Base-by-base conservation (phyloP, 2,888 invertebrate genomes). In the Blastobasis adustella region DNA sequence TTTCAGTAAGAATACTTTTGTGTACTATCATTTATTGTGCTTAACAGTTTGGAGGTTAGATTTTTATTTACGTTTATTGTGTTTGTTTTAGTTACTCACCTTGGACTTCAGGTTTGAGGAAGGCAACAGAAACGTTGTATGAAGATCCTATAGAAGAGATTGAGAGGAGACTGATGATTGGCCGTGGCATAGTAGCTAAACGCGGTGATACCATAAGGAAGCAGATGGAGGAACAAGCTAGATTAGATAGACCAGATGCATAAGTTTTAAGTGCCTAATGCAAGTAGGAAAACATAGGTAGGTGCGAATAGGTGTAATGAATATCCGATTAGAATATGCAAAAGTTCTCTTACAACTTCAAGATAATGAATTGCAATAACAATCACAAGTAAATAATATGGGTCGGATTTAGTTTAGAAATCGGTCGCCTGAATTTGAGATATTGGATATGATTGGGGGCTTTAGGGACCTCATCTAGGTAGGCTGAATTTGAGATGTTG, bases 1-100 rank as follows among this genome's bases (percentile, higher is more conserved):
- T 90, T 84, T 52, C 90, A 90, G 91, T 91, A 79, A 79, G 88
- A 79, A 47, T 57, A 8, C 23, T 23, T 23, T 23, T 23, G 23
- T 23, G 23, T 23, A 3, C 8, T n/a, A 36, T 50, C 45, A 39
- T 9, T 10, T 50, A 49, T 42, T 47, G 5, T 4, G n/a, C 23
- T 37, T 9, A 38, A 52, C 5, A 10, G 37, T 45, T 67, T 71
- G 64, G 49, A 67, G 73, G 76, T 74, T 76, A 68, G 53, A 44
- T 23, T 44, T 10, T 37, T 43, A 44, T 47, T 54, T 52, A 49
- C 47, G 45, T 50, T 10, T 41, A 36, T 47, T 42, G 9, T 10
- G n/a, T 49, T 7, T 57, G 36, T 77, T 80, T 55, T 66, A 87
- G 87, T 62, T 76, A 65, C 49, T 56, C 71, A 8, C 63, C 62